These are phyloP conservation scores for Oeneis ivallda DNA, from an alignment of 2,888 invertebrate genomes.

Conservation along the genomic window DNA sequence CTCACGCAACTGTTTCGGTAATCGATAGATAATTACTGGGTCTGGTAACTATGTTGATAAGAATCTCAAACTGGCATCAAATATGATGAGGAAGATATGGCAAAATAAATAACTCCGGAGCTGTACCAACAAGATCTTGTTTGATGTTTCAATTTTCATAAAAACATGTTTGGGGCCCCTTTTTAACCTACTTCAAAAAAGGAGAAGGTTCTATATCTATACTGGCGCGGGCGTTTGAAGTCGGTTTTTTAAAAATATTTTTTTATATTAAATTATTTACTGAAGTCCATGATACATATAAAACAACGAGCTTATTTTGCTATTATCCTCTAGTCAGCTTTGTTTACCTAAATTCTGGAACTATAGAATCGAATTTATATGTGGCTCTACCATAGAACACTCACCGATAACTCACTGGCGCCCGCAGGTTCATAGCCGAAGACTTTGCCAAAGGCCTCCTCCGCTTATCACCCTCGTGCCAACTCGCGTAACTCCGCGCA, in stretches of 20 bases:
- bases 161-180: too few species aligned
- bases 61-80: background rate
- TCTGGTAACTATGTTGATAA: background rate
- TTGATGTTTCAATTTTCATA: too few species aligned
- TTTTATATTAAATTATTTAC: too few species aligned
- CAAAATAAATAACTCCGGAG: background rate
- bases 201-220: too few species aligned
- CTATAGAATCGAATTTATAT: background rate
- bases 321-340: background rate
- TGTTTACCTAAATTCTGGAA: background rate
- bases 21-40: slow-evolving; percentile 10
- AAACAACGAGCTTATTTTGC: too few species aligned
- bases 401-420: slow-evolving; percentile 79
- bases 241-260: too few species aligned
- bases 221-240: too few species aligned
- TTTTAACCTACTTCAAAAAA: too few species aligned
- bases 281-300: too few species aligned
- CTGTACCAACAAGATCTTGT: background rate
- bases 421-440: slow-evolving; percentile 69
- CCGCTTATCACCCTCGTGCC: slow-evolving; percentile 69
- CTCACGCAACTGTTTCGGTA: slow-evolving; percentile 21
- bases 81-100: background rate
- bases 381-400: slow-evolving; percentile 40
- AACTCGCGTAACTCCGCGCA: slow-evolving; percentile 70
- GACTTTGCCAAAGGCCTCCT: slow-evolving; percentile 51